Percentiles rank a stretch among this genome's conserved stretches.
Conservation (phyloP, 1,140 invertebrate species). For the Plutomurus gul region DNA sequence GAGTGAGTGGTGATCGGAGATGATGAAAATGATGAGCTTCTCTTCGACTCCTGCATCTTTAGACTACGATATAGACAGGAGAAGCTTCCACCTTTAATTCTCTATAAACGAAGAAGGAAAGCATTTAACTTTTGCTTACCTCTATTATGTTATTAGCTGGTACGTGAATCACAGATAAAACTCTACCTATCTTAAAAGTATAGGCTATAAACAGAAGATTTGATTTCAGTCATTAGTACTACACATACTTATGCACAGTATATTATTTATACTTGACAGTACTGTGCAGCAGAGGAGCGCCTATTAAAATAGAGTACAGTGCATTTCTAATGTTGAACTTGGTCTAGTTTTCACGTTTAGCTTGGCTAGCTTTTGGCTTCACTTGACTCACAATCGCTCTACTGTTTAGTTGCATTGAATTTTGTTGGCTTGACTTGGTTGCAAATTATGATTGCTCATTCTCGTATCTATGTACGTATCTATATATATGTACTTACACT, state of each 20-base stretch:
- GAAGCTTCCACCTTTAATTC: too few species aligned
- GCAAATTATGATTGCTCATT: not conserved
- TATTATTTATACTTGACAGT: not conserved
- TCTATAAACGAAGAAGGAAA: not conserved
- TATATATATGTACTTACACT: too few species aligned
- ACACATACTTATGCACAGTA: not conserved
- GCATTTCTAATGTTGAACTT: conserved; percentile 40
- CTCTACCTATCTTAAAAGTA: too few species aligned
- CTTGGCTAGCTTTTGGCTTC: conserved; percentile 37
- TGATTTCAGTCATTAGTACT: not conserved
- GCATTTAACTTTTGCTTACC: not conserved
- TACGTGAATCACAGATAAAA: too few species aligned
- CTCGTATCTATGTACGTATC: not conserved
- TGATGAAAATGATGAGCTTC: not conserved
- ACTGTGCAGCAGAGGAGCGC: too few species aligned
- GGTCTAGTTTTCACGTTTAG: conserved; percentile 46
- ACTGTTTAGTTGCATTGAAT: not conserved
- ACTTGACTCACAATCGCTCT: not conserved
- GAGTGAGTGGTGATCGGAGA: too few species aligned
- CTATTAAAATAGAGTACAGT: not conserved
- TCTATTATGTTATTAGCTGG: not conserved
- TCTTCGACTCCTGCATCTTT: too few species aligned
- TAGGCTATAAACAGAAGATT: not conserved
- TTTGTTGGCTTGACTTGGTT: not conserved
- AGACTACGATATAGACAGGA: too few species aligned